Base-by-base conservation (phyloP, 53 echinoderm and acorn worm species). In the Temnopleurus reevesii region DNA sequence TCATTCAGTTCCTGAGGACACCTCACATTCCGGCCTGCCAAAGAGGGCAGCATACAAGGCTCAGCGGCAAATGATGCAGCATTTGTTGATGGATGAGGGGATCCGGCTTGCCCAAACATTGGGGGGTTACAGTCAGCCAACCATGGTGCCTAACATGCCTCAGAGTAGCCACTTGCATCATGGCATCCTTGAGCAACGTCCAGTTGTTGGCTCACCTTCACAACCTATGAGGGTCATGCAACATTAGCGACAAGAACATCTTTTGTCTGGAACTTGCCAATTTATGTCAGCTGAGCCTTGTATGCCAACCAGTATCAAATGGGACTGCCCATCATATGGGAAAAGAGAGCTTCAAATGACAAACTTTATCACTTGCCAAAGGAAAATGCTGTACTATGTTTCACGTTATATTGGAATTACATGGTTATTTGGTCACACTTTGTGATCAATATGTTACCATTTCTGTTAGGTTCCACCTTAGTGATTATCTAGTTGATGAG, bases 1-100 rank as follows among this genome's bases (percentile, higher is more conserved):
- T n/a, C n/a, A n/a, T n/a, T n/a, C 33, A 36, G 71, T 19, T 1
- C 71, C 71, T n/a, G 71, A 71, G 5, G 79, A 49, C 30, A 17
- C 17, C 33, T 9, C 31, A 6, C 71, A 85, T 29, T 0, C 86
- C 1, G 86, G 86, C 4, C 61, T 66, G 36, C 66, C 66, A 28
- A 87, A 87, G 88, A 87, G 88, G 88, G 71, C 88, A 12, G 71
- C 88, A 25, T 66, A 30, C 81, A 25, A 86, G 53, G 91, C 93
- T 34, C 93, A 94, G 84, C 91, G 88, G 13, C 65, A 92, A 45
- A 84, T 97, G 51, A 91, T 95, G 81, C 94, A 95, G 77, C 95
- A 97, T 47, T 84, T 95, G 8, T 55, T 97, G 36, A 91, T 97
- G 83, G 91, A 94, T 30, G 97, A 97, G 61, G 97, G 97, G 2